Base-by-base conservation (phyloP, 37 sponge, comb jelly and placozoan genomes). In the Spongilla lacustris region DNA sequence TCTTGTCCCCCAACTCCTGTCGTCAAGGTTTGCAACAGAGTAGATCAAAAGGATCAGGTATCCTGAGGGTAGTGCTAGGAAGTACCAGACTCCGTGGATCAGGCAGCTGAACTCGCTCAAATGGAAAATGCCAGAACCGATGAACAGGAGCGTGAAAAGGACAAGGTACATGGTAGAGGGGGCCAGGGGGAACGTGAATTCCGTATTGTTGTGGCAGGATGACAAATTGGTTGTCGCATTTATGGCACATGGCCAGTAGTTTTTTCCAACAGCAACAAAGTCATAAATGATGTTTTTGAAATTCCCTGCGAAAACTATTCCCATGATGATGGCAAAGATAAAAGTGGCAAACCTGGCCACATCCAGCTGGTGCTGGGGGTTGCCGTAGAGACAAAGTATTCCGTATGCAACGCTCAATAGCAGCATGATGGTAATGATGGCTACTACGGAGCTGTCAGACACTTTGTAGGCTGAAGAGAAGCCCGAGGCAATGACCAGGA, bases 1-100 rank as follows among this genome's bases (percentile, higher is more conserved):
- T 73, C 97, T 70, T 6, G 97, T 96, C 19, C 97, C 97, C 97
- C 97, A 96, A 69, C 93, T 92, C 69, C 86, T 82, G 58, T 74
- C 77, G 78, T 91, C 71, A 12, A 96, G 86, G 75, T 96, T 96
- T 26, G 92, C 94, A 31, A 88, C 84, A 0, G 97, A 93, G 78
- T 96, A 96, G 78, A 96, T 90, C 30, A 96, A 73, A 23, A 96
- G 84, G 36, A 96, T 76, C 36, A 96, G 77, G 66, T 96, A 96
- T 24, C 92, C 97, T 0, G 96, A 91, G 4, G 96, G 96, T 0
- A 96, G 88, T 34, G 87, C 94, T 8, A 96, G 84, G 11, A 96
- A 27, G 85, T 91, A 93, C 97, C 97, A 96, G 9, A 94, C 67
- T 76, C 77, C 78, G 69, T 96, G 92, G 12, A 92, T 0, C 19